Evolutionary conservation across 2,888 invertebrate genomes (phyloP), one percentile per base, ranked within the genome.

Genomic region (Conistra vaccinii): DNA sequence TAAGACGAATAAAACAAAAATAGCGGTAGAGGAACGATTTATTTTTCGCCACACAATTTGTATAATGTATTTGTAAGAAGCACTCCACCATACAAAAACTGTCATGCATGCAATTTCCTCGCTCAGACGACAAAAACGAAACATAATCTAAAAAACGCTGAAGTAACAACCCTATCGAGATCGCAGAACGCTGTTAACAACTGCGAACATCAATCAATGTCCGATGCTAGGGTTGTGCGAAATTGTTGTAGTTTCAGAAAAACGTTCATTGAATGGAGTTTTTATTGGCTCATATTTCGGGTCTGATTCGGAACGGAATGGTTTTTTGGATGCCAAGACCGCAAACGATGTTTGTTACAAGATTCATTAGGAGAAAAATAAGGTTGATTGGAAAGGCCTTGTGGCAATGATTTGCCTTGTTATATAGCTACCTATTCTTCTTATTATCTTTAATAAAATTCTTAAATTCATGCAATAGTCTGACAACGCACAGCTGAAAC

Each of bases 161-260:
- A 76, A 86, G 89, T 85, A 83, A 86, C 90, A 92, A 90, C 92
- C 92, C 89, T 92, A 93, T 93, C 93, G 86, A 87, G 92, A 92
- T 93, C 90, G 87, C 83, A 89, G 88, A 85, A 87, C 86, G 89
- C 85, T 92, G 92, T 92, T 92, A 91, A 92, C 92, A 92, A 91
- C 89, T 84, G 83, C 81, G 86, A 73, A 85, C 90, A 93, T 93
- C 92, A 90, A 93, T 93, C 93, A 93, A 92, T 85, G 92, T 92
- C 92, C 81, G 69, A 62, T 66, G 65, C 61, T 79, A 88, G 88
- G 89, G 88, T 85, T 88, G 87, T 80, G 82, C 85, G 48, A 85
- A 87, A 88, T 88, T 88, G 84, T 86, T 82, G 89, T 90, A 89
- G 89, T 91, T 89, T 87, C 75, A 89, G 42, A 89, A 90, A 89